Evolutionary conservation across 2,113 vertebrate genomes (phyloP).

Genomic region (Limnothrissa miodon): DNA sequence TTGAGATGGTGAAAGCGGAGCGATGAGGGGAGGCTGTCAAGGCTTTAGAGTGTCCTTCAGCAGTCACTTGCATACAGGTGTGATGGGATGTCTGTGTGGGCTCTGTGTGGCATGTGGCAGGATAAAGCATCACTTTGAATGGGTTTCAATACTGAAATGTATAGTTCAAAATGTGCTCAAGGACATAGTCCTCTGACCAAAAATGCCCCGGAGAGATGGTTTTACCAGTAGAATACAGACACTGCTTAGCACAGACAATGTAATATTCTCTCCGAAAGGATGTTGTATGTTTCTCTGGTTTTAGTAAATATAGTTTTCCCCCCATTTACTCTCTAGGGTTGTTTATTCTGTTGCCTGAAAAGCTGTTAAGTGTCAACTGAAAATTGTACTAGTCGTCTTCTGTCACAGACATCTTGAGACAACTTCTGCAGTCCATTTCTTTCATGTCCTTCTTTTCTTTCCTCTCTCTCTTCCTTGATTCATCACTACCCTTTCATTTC

Average conservation of each 20-base stretch:
- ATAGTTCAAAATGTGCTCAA: background rate
- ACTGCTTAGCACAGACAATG: too few species aligned
- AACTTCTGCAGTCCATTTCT: background rate
- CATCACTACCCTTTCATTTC: background rate
- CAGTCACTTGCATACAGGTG: background rate
- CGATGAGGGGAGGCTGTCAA: background rate
- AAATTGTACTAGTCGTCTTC: background rate
- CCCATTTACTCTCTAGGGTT: slow-evolving; percentile 4
- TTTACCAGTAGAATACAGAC: background rate
- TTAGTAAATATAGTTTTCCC: background rate
- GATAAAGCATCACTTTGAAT: background rate
- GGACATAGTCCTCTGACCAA: background rate
- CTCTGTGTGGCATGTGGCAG: background rate
- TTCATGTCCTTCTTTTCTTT: background rate
- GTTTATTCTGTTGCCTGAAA: background rate
- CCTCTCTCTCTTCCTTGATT: background rate
- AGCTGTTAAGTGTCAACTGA: background rate
- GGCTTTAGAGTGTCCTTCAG: background rate
- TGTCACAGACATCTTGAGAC: background rate
- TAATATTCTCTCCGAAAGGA: background rate
- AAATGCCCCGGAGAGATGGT: background rate
- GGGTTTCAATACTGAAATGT: background rate
- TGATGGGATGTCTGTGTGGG: background rate
- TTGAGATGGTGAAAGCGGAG: background rate
- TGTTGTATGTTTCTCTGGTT: background rate